Evolutionary conservation across 1,140 invertebrate species (phyloP).

Genomic region (Aradophagus sp.): DNA sequence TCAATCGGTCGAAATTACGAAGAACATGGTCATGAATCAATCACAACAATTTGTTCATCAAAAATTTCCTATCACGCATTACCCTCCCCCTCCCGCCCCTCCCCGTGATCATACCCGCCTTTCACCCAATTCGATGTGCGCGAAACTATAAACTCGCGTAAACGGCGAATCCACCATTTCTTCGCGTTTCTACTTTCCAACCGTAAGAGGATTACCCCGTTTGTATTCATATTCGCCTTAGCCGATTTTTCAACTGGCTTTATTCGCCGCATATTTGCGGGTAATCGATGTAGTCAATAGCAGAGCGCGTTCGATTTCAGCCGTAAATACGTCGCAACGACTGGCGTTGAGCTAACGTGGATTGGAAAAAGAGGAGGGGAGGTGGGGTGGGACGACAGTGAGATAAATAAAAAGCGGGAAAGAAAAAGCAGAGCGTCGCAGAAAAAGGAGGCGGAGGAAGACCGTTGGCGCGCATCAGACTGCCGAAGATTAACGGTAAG

Average conservation of each 20-base stretch:
- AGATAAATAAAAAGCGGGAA: neutral
- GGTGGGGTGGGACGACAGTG: conserved; percentile 3
- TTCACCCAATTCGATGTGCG: too few relatives aligned
- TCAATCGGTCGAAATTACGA: conserved; percentile 21
- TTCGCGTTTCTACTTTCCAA: conserved; percentile 9
- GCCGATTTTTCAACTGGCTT: conserved; percentile 26
- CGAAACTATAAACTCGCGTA: conserved; percentile 33
- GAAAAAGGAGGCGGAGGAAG: neutral
- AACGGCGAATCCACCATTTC: conserved; percentile 23
- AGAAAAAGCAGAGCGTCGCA: conserved; percentile 1
- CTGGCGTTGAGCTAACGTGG: too few relatives aligned
- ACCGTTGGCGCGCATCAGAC: conserved; percentile 26
- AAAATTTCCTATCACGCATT: conserved; percentile 19
- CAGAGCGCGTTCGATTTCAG: neutral
- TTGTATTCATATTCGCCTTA: conserved; percentile 27
- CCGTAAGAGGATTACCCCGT: conserved; percentile 23
- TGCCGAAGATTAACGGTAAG: conserved; percentile 54
- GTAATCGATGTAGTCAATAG: conserved; percentile 42
- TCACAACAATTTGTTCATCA: conserved; percentile 36
- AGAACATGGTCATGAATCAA: conserved; percentile 33
- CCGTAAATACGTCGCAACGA: conserved; percentile 15
- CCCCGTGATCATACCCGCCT: too few relatives aligned
- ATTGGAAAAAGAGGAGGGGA: too few relatives aligned
- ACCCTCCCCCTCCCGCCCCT: neutral
- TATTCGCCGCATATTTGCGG: conserved; percentile 35